These are phyloP conservation scores for Xylocampa areola DNA, from an alignment of 2,888 invertebrate species.

Conservation along the genomic window DNA sequence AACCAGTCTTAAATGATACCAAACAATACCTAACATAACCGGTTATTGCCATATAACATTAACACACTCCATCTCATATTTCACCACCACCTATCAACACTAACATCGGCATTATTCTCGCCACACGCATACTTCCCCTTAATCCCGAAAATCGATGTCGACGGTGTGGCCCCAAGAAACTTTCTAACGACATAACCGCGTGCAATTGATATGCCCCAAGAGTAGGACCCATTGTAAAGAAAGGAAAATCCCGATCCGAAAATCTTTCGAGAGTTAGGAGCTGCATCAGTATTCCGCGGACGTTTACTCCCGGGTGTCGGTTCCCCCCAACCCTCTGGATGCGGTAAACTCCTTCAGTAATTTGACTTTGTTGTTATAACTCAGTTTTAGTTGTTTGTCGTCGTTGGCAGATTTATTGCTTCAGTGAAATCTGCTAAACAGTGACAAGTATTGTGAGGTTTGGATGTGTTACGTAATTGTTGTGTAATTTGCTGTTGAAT, in stretches of 20 bases:
- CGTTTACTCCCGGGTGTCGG: slow-evolving; percentile 81
- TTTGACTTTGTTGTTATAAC: slow-evolving; percentile 90
- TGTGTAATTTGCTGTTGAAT: slow-evolving; percentile 14
- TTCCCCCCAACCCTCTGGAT: slow-evolving; percentile 70
- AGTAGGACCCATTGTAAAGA: slow-evolving; percentile 89
- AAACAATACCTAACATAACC: no score
- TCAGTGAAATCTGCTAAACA: slow-evolving; percentile 81
- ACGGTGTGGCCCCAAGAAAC: slow-evolving; percentile 78
- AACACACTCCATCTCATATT: background rate
- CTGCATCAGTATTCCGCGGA: slow-evolving; percentile 85
- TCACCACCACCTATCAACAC: slow-evolving; percentile 27
- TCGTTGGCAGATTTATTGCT: slow-evolving; percentile 87
- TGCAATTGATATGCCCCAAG: slow-evolving; percentile 90
- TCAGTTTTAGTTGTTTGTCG: slow-evolving; percentile 89
- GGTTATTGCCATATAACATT: background rate
- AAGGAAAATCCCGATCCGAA: slow-evolving; percentile 89
- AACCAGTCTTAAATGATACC: no score
- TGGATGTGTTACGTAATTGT: slow-evolving; percentile 44
- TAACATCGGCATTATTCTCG: slow-evolving; percentile 41
- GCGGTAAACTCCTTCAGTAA: slow-evolving; percentile 89
- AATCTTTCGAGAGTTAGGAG: slow-evolving; percentile 88
- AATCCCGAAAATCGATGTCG: slow-evolving; percentile 85
- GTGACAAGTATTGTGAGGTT: slow-evolving; percentile 64
- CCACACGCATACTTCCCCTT: slow-evolving; percentile 62
- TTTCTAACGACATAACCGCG: slow-evolving; percentile 90